phyloP scores from a whole-genome alignment of 2,113 vertebrate species.

The Siphamia tubifer region DNA sequence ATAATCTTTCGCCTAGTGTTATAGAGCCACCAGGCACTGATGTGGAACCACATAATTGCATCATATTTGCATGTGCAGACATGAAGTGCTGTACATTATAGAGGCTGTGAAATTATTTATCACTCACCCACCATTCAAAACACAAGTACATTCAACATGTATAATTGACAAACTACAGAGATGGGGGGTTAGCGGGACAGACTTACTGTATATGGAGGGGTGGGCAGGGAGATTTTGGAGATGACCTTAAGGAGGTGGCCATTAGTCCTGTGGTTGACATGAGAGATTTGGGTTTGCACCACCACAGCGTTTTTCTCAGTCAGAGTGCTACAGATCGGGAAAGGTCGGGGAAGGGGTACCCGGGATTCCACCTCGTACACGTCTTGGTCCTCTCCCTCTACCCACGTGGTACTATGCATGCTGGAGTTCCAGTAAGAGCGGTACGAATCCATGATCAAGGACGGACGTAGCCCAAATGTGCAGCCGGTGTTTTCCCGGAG shows the following conservation, averaged over 20 bases:
- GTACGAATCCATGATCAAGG: slow-evolving; percentile 88
- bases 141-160: not conserved
- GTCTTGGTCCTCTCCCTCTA: slow-evolving; percentile 88
- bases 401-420: slow-evolving; percentile 75
- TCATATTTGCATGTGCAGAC: slow-evolving; percentile 20
- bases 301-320: slow-evolving; percentile 90
- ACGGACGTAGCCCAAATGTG: not conserved
- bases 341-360: slow-evolving; percentile 91
- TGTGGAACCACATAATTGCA: not conserved
- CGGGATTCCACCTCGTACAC: slow-evolving; percentile 93
- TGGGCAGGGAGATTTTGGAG: slow-evolving; percentile 95
- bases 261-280: slow-evolving; percentile 84
- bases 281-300: slow-evolving; percentile 91
- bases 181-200: not conserved
- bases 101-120: slow-evolving; percentile 9
- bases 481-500: slow-evolving; percentile 4
- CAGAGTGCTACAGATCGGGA: slow-evolving; percentile 82
- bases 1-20: slow-evolving; percentile 17
- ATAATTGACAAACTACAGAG: slow-evolving; percentile 9
- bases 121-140: not conserved
- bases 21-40: not conserved
- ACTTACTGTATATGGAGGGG: slow-evolving; percentile 98
- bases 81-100: slow-evolving; percentile 6
- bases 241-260: slow-evolving; percentile 92
- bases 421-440: slow-evolving; percentile 83